These are phyloP conservation scores for Pampusana beccarii DNA, from an alignment of 2,113 vertebrate species.

Conservation along the genomic window DNA sequence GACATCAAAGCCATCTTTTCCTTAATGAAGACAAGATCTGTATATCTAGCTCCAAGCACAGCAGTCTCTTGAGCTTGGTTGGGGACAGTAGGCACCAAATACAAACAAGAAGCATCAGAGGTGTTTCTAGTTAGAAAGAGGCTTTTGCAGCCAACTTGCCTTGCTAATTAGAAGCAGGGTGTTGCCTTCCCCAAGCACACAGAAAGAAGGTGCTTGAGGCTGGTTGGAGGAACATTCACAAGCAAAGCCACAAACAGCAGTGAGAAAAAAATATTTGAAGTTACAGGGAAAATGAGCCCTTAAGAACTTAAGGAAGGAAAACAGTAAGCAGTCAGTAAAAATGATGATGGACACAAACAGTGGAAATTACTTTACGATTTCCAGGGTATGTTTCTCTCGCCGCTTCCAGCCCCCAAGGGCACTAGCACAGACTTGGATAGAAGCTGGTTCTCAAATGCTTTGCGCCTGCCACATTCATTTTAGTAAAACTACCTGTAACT, in stretches of 20 bases:
- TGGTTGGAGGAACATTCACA: neutral
- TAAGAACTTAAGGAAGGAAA: neutral
- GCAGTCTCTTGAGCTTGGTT: neutral
- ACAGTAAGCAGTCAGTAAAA: neutral
- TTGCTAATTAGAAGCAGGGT: constrained; percentile 35
- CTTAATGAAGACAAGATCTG: constrained; percentile 31
- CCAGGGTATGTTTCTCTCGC: neutral
- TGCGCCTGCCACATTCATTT: neutral
- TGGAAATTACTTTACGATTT: neutral
- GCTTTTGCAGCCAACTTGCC: neutral
- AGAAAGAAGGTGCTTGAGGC: neutral
- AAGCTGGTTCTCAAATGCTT: neutral
- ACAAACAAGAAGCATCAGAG: neutral
- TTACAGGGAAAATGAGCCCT: neutral
- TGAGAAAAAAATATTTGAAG: neutral
- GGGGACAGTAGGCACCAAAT: neutral
- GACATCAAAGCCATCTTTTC: constrained; percentile 11
- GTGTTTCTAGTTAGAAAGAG: constrained; percentile 8
- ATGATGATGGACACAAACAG: neutral
- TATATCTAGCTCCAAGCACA: neutral
- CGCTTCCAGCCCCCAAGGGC: neutral
- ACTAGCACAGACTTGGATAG: neutral
- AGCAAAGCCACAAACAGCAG: neutral
- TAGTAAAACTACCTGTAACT: neutral
- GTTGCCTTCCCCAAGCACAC: neutral